A percentile compares a stretch with the other conserved stretches of the same genome.
These are phyloP conservation scores for Diplolepis rosae DNA, from an alignment of 2,888 invertebrate species.

Conservation along the genomic window DNA sequence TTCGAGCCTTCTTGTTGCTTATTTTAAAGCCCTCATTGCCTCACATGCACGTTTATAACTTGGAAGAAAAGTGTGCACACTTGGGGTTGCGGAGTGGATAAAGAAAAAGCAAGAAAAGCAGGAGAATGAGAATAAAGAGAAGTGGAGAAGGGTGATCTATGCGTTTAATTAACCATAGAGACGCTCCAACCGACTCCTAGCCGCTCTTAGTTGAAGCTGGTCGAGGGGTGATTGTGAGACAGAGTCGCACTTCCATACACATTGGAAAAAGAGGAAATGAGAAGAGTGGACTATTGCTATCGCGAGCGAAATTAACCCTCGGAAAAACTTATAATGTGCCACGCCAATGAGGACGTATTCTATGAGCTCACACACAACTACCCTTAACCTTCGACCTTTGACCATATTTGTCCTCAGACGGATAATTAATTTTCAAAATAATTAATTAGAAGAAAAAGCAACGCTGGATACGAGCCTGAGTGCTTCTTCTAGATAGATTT, in stretches of 20 bases:
- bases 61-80: conserved; percentile 38
- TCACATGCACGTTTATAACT: conserved; percentile 42
- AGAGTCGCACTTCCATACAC: conserved; percentile 38
- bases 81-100: conserved; percentile 48
- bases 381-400: conserved; percentile 47
- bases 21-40: not conserved
- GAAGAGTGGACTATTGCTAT: conserved; percentile 48
- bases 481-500: conserved; percentile 23
- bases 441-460: conserved; percentile 45
- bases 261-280: conserved; percentile 38
- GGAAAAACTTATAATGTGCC: conserved; percentile 72
- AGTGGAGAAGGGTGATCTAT: conserved; percentile 67
- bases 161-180: conserved; percentile 73
- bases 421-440: conserved; percentile 59
- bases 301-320: conserved; percentile 69
- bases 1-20: not conserved
- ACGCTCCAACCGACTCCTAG: conserved; percentile 69
- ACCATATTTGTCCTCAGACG: conserved; percentile 46
- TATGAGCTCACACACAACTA: conserved; percentile 39
- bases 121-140: conserved; percentile 46
- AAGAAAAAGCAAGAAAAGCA: conserved; percentile 38
- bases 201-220: conserved; percentile 66
- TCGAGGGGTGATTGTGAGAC: conserved; percentile 53
- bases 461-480: conserved; percentile 22
- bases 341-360: conserved; percentile 55